Conservation (phyloP, 2,113 vertebrate species). For the Natator depressus region DNA sequence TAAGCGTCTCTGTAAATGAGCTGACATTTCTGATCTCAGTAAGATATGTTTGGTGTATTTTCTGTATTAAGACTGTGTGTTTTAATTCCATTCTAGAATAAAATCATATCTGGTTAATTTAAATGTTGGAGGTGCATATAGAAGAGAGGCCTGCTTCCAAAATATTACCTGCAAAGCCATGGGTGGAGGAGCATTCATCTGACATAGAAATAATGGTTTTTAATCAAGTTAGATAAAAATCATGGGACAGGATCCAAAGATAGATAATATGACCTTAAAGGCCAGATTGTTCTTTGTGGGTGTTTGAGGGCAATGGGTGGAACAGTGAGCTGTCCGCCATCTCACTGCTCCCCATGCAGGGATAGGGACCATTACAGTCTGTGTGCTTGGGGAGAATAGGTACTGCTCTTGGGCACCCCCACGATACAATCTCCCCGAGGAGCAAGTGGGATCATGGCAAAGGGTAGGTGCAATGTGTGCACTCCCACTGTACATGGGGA, state of each 20-base stretch:
- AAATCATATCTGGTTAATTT: background rate
- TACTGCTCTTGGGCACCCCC: background rate
- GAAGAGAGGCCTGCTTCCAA: background rate
- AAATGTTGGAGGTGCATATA: background rate
- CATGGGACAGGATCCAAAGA: background rate
- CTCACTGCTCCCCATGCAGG: background rate
- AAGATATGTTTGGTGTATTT: background rate
- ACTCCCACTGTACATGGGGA: background rate
- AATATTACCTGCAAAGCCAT: background rate
- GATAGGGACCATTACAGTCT: background rate
- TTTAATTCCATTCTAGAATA: background rate
- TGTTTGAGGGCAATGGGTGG: background rate
- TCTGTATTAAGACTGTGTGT: background rate
- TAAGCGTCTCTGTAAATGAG: background rate
- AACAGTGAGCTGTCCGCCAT: background rate
- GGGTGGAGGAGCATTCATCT: background rate
- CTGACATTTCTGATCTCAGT: background rate
- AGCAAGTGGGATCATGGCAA: background rate
- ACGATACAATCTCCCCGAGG: background rate
- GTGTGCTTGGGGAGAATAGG: background rate
- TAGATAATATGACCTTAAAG: background rate
- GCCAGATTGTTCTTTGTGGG: background rate
- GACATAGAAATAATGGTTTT: background rate
- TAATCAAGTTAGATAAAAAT: background rate
- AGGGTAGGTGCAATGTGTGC: background rate